These are phyloP conservation scores for Melipona beecheii DNA, from an alignment of 2,888 invertebrate species.

Conservation along the genomic window DNA sequence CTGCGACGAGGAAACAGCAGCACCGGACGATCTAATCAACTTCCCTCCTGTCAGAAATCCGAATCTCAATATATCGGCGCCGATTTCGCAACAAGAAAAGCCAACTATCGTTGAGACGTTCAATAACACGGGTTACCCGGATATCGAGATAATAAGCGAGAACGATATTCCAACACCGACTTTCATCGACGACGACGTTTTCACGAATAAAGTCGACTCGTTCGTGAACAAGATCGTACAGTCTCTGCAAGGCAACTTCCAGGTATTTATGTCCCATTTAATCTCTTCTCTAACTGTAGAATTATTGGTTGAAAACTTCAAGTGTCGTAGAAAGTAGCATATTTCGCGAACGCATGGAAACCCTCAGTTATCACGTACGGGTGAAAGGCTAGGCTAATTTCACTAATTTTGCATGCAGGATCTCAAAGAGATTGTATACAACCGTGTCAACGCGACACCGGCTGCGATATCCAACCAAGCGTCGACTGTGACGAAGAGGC, in stretches of 20 bases:
- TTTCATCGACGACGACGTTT: conserved; percentile 90
- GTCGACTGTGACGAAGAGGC: conserved; percentile 68
- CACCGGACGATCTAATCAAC: conserved; percentile 89
- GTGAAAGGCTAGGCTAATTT: background rate
- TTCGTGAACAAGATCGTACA: conserved; percentile 94
- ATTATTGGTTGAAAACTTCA: too few species aligned
- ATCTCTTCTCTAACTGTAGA: too few species aligned
- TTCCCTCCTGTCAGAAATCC: conserved; percentile 95
- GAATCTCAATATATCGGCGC: conserved; percentile 89
- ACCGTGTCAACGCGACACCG: conserved; percentile 65
- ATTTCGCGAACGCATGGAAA: too few species aligned
- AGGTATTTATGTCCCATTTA: conserved; percentile 41
- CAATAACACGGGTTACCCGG: conserved; percentile 83
- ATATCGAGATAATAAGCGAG: conserved; percentile 85
- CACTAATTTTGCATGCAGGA: conserved; percentile 85
- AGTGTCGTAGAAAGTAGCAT: too few species aligned
- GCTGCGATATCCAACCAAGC: conserved; percentile 60
- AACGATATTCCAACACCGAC: conserved; percentile 91
- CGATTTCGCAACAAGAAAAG: conserved; percentile 84
- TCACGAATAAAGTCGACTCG: conserved; percentile 92
- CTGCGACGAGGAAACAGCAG: conserved; percentile 87
- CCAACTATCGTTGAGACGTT: conserved; percentile 82
- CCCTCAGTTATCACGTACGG: too few species aligned
- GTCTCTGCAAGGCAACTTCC: conserved; percentile 92
- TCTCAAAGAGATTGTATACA: conserved; percentile 90